Evolutionary conservation across 2,797 vertebrate genomes (phyloP), one percentile per base, ranked within the genome.

Genomic region (Heliangelus exortis): DNA sequence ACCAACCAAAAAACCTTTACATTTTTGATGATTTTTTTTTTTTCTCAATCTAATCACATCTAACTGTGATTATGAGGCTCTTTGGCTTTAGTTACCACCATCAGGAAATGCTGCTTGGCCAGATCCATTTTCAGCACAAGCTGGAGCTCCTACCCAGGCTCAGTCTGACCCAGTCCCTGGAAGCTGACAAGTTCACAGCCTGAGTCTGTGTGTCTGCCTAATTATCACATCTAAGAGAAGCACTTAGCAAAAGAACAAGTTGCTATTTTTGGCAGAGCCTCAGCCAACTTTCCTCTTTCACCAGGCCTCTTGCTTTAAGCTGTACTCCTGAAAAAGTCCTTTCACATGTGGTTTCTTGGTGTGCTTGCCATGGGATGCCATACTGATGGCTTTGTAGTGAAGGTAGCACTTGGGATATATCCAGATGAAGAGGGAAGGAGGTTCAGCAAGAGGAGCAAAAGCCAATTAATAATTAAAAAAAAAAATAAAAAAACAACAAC

Each of bases 181-280:
- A 36, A 90, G 22, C 81, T 91, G 89, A 69, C 2, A 10, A 78
- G 59, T 93, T 96, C 87, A 65, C 84, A 93, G 79, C 92, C 95
- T 26, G 29, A 34, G 57, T 66, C 45, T 92, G 81, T 31, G 33
- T 92, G 94, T 93, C 84, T 95, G 86, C 78, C 83, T 95, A 93
- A 95, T 94, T 93, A 75, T 67, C 92, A 87, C 22, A 0, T 89
- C 7, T 36, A 31, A 75, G 81, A 87, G 78, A 58, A 68, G 61
- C 25, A 17, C 36, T 92, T 85, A 58, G 75, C 0, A 2, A 94
- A 83, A 85, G 95, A 93, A 72, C 81, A 83, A 59, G 84, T 54
- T 94, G 72, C 77, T 92, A 59, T 87, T 94, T 96, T 83, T 65
- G 84, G 25, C 0, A 0, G 65, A 90, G 57, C 23, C 75, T 79